Evolutionary conservation across 2,888 invertebrate species (phyloP), one percentile per base, ranked within the genome.

Genomic region (Megalurothrips usitatus): DNA sequence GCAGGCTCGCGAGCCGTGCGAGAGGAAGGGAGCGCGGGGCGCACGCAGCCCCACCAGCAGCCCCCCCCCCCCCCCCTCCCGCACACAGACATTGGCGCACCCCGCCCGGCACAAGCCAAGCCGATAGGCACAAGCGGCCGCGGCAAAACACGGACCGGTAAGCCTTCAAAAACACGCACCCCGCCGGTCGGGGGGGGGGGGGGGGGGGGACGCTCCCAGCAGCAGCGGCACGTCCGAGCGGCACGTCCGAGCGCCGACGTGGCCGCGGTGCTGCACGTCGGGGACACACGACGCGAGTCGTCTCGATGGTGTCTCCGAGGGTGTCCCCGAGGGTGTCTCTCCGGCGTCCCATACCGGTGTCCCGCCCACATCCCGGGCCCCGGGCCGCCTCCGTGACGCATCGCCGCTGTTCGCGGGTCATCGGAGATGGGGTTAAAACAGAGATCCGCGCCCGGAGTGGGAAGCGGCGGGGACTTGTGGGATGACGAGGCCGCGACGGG

Each of bases 351-450:
- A n/a, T n/a, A n/a, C n/a, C n/a, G n/a, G n/a, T n/a, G n/a, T n/a
- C n/a, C n/a, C n/a, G 80, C 80, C 75, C 81, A 80, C 83, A 81
- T 81, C 79, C 82, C 81, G 80, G 80, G 81, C 81, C 78, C 79
- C 26, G 80, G 49, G 28, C 28, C 17, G n/a, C n/a, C 14, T 63
- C 63, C 79, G 78, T 80, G 81, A 79, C 80, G n/a, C n/a, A 78
- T 47, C 78, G 80, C 83, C 81, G 82, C 81, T n/a, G n/a, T 82
- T 82, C 82, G 91, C 91, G 91, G 91, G 90, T 89, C 90, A n/a
- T n/a, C n/a, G n/a, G n/a, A 91, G 91, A 91, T 91, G 91, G 91
- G 90, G 89, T 88, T 91, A 91, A 89, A 91, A 91, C 91, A 90
- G 89, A 91, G 91, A 82, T 81, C 81, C 81, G 80, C 34, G 34